A percentile compares a stretch with the other conserved stretches of the same genome.
Conservation (phyloP, 2,888 invertebrate genomes). For the Sphinx pinastri region DNA sequence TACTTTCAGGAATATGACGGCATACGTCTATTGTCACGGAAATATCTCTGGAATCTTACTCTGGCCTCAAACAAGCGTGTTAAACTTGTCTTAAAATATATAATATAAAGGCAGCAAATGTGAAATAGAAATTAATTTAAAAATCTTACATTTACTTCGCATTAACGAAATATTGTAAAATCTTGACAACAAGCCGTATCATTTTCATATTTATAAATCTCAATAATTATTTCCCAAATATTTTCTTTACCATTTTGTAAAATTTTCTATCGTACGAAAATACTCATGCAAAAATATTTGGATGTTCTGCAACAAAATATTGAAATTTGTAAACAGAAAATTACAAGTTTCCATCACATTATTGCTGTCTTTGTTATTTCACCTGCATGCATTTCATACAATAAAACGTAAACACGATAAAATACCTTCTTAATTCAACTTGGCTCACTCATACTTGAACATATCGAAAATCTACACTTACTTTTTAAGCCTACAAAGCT, state of each 20-base stretch:
- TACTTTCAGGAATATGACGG: conserved; percentile 20
- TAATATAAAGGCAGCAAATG: conserved; percentile 71
- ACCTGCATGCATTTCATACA: neutral
- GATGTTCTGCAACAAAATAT: conserved; percentile 34
- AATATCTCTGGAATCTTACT: conserved; percentile 5
- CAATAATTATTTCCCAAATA: conserved; percentile 28
- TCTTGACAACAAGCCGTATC: conserved; percentile 46
- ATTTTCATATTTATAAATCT: conserved; percentile 41
- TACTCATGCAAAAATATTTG: neutral
- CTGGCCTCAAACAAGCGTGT: conserved; percentile 17
- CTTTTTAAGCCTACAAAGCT: neutral
- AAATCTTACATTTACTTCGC: conserved; percentile 72
- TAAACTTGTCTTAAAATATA: conserved; percentile 61
- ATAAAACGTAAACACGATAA: conserved; percentile 21
- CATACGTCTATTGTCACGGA: neutral
- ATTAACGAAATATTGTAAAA: conserved; percentile 73
- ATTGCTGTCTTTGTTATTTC: conserved; percentile 39
- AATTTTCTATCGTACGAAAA: conserved; percentile 25
- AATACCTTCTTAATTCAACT: conserved; percentile 18
- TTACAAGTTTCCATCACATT: conserved; percentile 27
- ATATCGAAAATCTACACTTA: conserved; percentile 18
- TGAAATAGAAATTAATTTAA: conserved; percentile 27
- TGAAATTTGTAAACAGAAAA: conserved; percentile 38
- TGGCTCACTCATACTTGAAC: conserved; percentile 4
- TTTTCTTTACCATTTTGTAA: conserved; percentile 15